Evolutionary conservation across 2,888 invertebrate genomes (phyloP), one percentile per base, ranked within the genome.

Genomic region (Prosopocoilus inquinatus): DNA sequence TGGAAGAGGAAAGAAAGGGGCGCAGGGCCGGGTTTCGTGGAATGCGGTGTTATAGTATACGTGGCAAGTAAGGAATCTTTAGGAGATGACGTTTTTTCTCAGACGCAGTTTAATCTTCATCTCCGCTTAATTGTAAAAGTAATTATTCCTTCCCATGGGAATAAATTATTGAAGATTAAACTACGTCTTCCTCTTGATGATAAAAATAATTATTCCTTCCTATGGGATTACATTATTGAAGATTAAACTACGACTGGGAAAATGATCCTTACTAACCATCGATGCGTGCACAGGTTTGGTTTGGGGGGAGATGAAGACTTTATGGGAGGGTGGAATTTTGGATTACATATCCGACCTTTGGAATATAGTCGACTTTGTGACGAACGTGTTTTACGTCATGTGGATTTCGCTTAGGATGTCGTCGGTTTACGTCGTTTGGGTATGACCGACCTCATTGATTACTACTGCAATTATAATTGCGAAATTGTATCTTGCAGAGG

Each of bases 331-430:
- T 51, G 98, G 98, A 0, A 78, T 97, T 5, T 79, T 88, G 65
- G 96, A 96, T 64, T 99, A 99, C 74, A 84, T 94, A 43, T 89
- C 89, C 64, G 97, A 99, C 76, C 84, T 98, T 62, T 99, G 98
- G 98, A 98, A 99, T 74, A 94, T 98, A 58, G 90, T 98, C 3
- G 98, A 98, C 78, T 97, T 97, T 74, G 90, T 96, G 67, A 97
- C 97, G 5, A 97, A 98, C 75, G 86, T 91, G 67, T 91, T 98
- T 69, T 99, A 98, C 74, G 90, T 97, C 15, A 89, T 93, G 39
- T 98, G 98, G 86, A 88, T 97, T 63, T 86, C 90, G 53, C 82
- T 98, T 64, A 81, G 98, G 61, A 82, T 92, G 51, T 90, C 95
- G 0, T 89, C 98, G 9, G 96, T 92, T 85, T 86, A 90, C 67